phyloP scores from a whole-genome alignment of 2,113 vertebrate species.

The Corynorhinus townsendii region DNA sequence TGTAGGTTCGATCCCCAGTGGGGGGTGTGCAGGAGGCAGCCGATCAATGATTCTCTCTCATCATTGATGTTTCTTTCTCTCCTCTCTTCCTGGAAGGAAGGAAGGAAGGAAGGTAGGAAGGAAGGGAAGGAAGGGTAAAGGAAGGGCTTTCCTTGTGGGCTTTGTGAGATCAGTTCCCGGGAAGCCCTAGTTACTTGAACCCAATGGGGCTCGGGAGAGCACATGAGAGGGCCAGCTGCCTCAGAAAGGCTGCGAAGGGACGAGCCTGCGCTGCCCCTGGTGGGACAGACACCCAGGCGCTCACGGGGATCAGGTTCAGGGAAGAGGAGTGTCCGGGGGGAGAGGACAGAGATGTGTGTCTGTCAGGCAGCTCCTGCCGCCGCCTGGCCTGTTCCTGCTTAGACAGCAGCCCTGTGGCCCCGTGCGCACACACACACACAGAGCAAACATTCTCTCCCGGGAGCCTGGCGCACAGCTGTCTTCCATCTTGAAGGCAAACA shows the following conservation, averaged over 20 bases:
- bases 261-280: background rate
- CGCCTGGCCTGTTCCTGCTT: too few species aligned
- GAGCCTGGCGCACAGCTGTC: background rate
- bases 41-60: too few species aligned
- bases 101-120: too few species aligned
- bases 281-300: background rate
- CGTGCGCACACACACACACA: fast-evolving
- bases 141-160: background rate
- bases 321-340: background rate
- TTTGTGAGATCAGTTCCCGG: background rate
- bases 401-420: background rate
- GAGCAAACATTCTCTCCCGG: background rate
- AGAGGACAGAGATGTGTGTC: background rate
- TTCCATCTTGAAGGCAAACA: background rate
- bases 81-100: too few species aligned
- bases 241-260: background rate
- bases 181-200: background rate
- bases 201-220: background rate
- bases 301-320: background rate
- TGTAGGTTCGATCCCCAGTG: too few species aligned
- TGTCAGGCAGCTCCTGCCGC: background rate
- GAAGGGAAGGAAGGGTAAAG: too few species aligned
- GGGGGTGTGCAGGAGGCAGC: too few species aligned
- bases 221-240: background rate
- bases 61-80: too few species aligned